These are phyloP conservation scores for Pollicipes pollicipes DNA, from an alignment of 1,140 invertebrate genomes.

Conservation along the genomic window DNA sequence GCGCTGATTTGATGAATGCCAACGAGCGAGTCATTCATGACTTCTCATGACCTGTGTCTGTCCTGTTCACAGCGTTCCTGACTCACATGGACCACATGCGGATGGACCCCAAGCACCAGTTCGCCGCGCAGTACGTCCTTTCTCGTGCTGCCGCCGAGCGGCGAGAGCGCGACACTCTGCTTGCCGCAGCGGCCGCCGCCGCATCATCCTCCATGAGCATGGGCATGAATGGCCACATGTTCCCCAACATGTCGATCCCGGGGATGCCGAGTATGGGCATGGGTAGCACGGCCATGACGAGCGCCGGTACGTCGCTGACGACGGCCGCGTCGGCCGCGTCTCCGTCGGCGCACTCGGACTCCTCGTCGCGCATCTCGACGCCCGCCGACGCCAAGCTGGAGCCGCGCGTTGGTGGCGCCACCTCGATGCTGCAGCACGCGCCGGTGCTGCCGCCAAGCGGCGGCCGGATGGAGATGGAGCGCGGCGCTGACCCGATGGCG, in stretches of 20 bases:
- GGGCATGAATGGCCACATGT: slow-evolving; percentile 15
- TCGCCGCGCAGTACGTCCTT: slow-evolving; percentile 79
- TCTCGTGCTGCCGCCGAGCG: slow-evolving; percentile 74
- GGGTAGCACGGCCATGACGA: too few relatives aligned
- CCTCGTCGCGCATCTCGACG: slow-evolving; percentile 20
- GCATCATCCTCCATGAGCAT: slow-evolving; percentile 25
- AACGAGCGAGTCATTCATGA: too few relatives aligned
- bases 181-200: slow-evolving; percentile 47
- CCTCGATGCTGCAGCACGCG: slow-evolving; percentile 1
- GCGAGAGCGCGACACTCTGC: slow-evolving; percentile 54
- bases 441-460: background rate
- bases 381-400: slow-evolving; percentile 18
- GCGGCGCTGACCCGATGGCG: background rate
- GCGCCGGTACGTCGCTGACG: slow-evolving; percentile 4
- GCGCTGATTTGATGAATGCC: too few relatives aligned
- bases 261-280: slow-evolving; percentile 18
- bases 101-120: slow-evolving; percentile 90
- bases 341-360: slow-evolving; percentile 19
- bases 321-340: slow-evolving; percentile 19
- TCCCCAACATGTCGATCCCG: slow-evolving; percentile 17
- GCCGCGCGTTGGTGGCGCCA: background rate
- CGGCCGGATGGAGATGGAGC: background rate
- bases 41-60: background rate
- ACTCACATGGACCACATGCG: slow-evolving; percentile 92
- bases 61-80: slow-evolving; percentile 47